phyloP scores from a whole-genome alignment of 2,797 vertebrate genomes.

The Perodicticus potto region DNA sequence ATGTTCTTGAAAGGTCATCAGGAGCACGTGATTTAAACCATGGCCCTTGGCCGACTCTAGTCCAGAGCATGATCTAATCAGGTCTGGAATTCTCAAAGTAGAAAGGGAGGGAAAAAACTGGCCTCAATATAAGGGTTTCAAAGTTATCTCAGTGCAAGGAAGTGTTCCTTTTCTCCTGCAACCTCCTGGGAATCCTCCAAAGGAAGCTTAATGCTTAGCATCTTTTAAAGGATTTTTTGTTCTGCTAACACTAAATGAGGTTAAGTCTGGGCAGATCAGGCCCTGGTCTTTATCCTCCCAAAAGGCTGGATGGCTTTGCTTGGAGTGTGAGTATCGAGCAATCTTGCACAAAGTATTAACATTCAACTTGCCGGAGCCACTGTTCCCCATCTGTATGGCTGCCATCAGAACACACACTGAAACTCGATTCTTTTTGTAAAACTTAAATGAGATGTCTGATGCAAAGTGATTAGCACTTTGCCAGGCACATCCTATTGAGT shows the following conservation, averaged over 20 bases:
- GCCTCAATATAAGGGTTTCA: slow-evolving; percentile 80
- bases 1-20: slow-evolving; percentile 83
- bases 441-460: not conserved
- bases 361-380: not conserved
- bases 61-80: slow-evolving; percentile 86
- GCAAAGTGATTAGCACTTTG: not conserved
- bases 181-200: slow-evolving; percentile 76
- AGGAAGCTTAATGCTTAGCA: slow-evolving; percentile 43
- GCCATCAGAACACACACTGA: not conserved
- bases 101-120: slow-evolving; percentile 57
- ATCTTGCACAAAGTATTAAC: not conserved
- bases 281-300: not conserved
- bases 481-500: not conserved
- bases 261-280: slow-evolving; percentile 70
- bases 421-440: not conserved
- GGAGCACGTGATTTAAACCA: slow-evolving; percentile 84
- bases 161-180: slow-evolving; percentile 79
- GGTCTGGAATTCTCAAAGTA: slow-evolving; percentile 81
- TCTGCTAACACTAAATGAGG: slow-evolving; percentile 72
- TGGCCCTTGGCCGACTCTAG: slow-evolving; percentile 78
- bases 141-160: slow-evolving; percentile 76
- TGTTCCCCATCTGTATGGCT: not conserved
- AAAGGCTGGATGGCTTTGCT: not conserved
- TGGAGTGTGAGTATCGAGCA: not conserved
- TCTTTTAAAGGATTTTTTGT: slow-evolving; percentile 79